Evolutionary conservation across 2,113 vertebrate genomes (phyloP).

Genomic region (Menura novaehollandiae): DNA sequence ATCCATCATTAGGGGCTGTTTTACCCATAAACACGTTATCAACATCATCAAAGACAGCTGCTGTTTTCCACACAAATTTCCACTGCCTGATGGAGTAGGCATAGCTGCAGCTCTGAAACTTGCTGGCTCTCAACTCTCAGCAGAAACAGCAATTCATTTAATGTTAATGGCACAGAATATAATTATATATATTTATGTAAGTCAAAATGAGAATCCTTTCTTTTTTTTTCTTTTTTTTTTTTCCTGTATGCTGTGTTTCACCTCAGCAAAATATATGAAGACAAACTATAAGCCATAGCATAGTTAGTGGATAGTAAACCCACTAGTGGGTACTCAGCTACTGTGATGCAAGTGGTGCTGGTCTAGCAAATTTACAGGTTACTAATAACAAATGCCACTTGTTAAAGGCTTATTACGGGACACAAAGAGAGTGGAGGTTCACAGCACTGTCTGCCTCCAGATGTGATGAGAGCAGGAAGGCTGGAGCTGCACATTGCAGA

Average conservation of each 20-base stretch:
- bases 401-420: background rate
- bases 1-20: background rate
- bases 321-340: background rate
- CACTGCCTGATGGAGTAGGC: background rate
- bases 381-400: background rate
- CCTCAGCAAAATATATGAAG: background rate
- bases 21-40: background rate
- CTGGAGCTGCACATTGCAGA: background rate
- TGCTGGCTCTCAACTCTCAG: slow-evolving; percentile 8
- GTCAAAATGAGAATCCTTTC: background rate
- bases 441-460: background rate
- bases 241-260: background rate
- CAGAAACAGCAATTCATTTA: slow-evolving; percentile 27
- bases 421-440: background rate
- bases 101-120: background rate
- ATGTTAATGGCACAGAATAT: slow-evolving; percentile 15
- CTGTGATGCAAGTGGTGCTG: background rate
- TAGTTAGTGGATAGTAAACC: background rate
- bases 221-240: background rate
- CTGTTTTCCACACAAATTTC: background rate
- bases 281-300: background rate
- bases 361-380: background rate
- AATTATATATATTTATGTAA: slow-evolving; percentile 43
- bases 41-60: background rate
- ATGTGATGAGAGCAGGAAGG: background rate